Conservation (phyloP, 1,140 invertebrate species). For the Macrosteles quadrilineatus region DNA sequence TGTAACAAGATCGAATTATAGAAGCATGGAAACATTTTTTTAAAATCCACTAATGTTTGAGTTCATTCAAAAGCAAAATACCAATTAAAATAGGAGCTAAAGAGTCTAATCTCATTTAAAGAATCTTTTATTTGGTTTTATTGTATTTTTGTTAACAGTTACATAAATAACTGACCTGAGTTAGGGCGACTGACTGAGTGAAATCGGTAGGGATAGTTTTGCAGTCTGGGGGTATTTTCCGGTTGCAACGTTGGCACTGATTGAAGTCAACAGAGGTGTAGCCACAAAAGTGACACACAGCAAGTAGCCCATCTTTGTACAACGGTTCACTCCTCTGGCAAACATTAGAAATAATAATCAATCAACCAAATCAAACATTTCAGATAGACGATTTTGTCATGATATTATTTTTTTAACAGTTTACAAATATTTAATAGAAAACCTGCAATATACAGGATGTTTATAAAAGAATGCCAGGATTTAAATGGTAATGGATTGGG, state of each 20-base stretch:
- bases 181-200: no score
- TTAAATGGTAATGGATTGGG: not conserved
- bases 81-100: no score
- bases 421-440: not conserved
- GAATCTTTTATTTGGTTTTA: no score
- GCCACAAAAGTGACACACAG: slow-evolving; percentile 71
- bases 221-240: slow-evolving; percentile 55
- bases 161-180: no score
- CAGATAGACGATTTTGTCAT: not conserved
- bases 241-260: slow-evolving; percentile 65
- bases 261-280: slow-evolving; percentile 70
- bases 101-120: no score
- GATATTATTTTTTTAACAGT: not conserved
- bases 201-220: slow-evolving; percentile 50
- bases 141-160: no score
- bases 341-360: not conserved
- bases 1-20: not conserved
- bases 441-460: not conserved
- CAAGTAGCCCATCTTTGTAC: not conserved
- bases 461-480: not conserved
- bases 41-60: no score
- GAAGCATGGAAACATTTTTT: not conserved
- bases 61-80: no score
- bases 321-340: not conserved
- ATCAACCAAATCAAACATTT: not conserved